A percentile compares a stretch with the other conserved stretches of the same genome.
These are phyloP conservation scores for Apocrypta bakeri DNA, from an alignment of 1,140 invertebrate genomes.

Conservation along the genomic window DNA sequence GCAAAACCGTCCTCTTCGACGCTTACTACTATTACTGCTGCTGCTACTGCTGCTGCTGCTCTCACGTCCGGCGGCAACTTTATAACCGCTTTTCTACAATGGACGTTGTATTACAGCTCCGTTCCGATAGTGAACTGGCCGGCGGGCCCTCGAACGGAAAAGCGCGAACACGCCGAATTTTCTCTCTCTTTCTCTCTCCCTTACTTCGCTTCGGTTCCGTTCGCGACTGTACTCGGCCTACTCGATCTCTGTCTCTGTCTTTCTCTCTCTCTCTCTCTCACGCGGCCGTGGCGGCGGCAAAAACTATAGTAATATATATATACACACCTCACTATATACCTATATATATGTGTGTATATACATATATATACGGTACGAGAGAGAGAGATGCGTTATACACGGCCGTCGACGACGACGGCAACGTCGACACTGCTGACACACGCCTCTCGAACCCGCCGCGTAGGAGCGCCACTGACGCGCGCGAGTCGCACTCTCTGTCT, in stretches of 20 bases:
- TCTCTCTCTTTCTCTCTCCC: neutral
- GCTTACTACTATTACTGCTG: neutral
- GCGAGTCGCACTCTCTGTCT: neutral
- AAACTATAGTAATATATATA: too few relatives aligned
- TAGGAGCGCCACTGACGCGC: slow-evolving; percentile 22
- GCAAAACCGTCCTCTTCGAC: neutral
- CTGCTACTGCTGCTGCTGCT: neutral
- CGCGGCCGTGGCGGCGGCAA: neutral
- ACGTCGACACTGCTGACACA: slow-evolving; percentile 43
- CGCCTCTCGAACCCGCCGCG: slow-evolving; percentile 42
- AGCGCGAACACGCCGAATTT: neutral
- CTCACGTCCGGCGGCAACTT: neutral
- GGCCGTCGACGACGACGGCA: slow-evolving; percentile 40
- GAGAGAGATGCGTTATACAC: neutral
- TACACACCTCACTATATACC: too few relatives aligned
- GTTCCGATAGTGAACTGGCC: neutral
- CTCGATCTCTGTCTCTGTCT: neutral
- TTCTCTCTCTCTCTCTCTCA: neutral
- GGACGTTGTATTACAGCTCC: neutral
- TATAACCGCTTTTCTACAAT: neutral
- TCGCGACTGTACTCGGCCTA: neutral
- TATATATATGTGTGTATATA: too few relatives aligned
- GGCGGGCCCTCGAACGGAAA: neutral
- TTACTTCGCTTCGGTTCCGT: neutral
- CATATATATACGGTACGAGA: neutral